Evolutionary conservation across 2,113 vertebrate genomes (phyloP).

Genomic region (Thermophis baileyi): DNA sequence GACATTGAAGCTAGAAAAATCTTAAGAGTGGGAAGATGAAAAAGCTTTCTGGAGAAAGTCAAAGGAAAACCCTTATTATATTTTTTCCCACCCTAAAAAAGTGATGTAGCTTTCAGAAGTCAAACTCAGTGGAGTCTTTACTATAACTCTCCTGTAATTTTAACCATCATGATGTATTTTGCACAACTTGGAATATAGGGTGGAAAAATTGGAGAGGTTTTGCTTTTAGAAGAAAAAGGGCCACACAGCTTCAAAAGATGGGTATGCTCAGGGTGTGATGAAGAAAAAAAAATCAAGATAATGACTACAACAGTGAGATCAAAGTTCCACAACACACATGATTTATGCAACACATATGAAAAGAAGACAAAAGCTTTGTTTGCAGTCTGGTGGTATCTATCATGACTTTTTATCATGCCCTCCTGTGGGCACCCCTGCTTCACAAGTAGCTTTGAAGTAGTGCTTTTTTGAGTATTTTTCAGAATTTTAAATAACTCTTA

Average conservation of each 20-base stretch:
- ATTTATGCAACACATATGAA: neutral
- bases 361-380: neutral
- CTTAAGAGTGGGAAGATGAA: neutral
- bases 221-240: neutral
- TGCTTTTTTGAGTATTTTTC: neutral
- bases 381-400: neutral
- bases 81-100: neutral
- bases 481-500: neutral
- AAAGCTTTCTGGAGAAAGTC: neutral
- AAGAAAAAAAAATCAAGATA: neutral
- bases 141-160: neutral
- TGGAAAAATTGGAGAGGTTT: neutral
- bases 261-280: neutral
- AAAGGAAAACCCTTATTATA: neutral
- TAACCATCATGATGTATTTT: neutral
- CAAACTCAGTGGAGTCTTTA: neutral
- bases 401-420: neutral
- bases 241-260: neutral
- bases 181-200: neutral
- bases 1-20: neutral
- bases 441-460: neutral
- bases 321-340: neutral
- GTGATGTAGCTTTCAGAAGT: neutral
- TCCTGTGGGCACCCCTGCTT: neutral
- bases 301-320: neutral